These are phyloP conservation scores for Ectobius pallidus DNA, from an alignment of 2,888 invertebrate species.

Conservation along the genomic window DNA sequence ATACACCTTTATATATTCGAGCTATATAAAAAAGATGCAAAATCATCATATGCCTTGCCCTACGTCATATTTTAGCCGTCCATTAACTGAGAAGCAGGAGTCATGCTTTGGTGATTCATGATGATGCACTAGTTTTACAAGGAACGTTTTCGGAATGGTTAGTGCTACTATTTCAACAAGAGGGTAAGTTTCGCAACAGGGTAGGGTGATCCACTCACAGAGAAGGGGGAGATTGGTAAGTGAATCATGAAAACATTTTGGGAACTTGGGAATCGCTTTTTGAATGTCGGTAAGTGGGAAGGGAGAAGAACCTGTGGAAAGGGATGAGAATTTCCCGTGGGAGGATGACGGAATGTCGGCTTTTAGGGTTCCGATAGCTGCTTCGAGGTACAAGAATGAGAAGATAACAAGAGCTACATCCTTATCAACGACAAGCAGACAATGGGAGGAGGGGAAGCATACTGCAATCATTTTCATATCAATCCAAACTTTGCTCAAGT, in stretches of 20 bases:
- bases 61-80: too few species aligned
- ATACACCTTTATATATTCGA: too few species aligned
- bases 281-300: constrained; percentile 17
- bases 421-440: background rate
- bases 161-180: constrained; percentile 8
- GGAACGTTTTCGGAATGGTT: constrained; percentile 1
- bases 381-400: background rate
- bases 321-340: constrained; percentile 4
- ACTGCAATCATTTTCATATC: too few species aligned
- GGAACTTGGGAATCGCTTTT: constrained; percentile 31
- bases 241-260: constrained; percentile 33
- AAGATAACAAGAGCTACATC: background rate
- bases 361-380: background rate
- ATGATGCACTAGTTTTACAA: too few species aligned
- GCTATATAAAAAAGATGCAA: too few species aligned
- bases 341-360: constrained; percentile 24
- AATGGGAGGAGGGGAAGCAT: background rate
- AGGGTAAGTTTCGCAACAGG: background rate
- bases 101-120: too few species aligned
- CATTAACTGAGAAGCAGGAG: too few species aligned
- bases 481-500: too few species aligned
- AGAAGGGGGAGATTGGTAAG: constrained; percentile 24
- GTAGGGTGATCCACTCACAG: constrained; percentile 8
- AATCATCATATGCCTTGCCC: too few species aligned
- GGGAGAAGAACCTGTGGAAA: background rate